Base-by-base conservation (phyloP, 2,113 vertebrate species). In the Cettia cetti region DNA sequence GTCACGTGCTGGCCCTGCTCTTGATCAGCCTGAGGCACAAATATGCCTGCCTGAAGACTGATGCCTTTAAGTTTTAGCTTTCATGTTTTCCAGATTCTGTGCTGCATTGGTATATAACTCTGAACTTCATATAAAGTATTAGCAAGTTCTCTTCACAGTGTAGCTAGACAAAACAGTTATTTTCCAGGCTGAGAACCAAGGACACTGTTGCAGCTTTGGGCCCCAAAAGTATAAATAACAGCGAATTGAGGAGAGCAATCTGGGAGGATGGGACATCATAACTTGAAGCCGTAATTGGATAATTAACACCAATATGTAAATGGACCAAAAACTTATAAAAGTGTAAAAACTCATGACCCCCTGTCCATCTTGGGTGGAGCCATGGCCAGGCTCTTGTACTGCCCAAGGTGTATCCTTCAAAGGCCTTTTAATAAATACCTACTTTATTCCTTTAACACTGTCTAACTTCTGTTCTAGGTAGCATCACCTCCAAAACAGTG, bases 31-130 rank as follows among this genome's bases (percentile, higher is more conserved):
- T 45, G 28, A 72, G 49, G 27, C 39, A 72, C n/a, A 21, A 84
- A 33, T 63, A 64, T 0, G 0, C 28, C 18, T 37, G 23, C 28
- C 49, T 3, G 18, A 49, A 7, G 9, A 27, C 24, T 17, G 7
- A 59, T 35, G 56, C 33, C 33, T 59, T 59, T 59, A 57, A 23
- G 56, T 35, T 59, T 35, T 59, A 59, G 56, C 56, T 59, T 35
- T 59, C 56, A 59, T 24, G 35, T 59, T 59, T 59, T 59, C 56
- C 56, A 59, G 56, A 59, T 35, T 24, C 21, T 59, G 22, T n/a
- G n/a, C 54, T n/a, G 54, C 22, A 59, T 59, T 59, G 22, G n/a
- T 15, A 35, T 35, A 57, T 14, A n/a, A 57, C 54, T 57, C 54
- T 57, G 21, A 59, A 35, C 9, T 35, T 59, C 22, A 23, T 59